A percentile compares a stretch with the other conserved stretches of the same genome.
Evolutionary conservation across 2,113 vertebrate genomes (phyloP).

Genomic region (Cariama cristata): DNA sequence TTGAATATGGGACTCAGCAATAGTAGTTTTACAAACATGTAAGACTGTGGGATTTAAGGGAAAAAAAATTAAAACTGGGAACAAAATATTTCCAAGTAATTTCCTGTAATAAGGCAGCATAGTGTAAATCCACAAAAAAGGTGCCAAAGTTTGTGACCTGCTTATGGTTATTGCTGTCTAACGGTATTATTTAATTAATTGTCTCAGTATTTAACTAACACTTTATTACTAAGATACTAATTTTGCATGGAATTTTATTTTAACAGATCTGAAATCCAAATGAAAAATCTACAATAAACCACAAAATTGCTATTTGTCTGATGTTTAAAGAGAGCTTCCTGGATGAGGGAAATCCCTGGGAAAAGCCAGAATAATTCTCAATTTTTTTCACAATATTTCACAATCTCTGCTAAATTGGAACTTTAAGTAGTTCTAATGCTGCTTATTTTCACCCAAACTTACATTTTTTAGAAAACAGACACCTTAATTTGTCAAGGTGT

Average conservation of each 20-base stretch:
- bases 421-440: not conserved
- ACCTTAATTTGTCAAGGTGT: not conserved
- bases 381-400: not conserved
- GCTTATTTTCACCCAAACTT: not conserved
- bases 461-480: not conserved
- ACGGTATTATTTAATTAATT: not conserved
- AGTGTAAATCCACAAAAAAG: not conserved
- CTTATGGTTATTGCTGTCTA: not conserved
- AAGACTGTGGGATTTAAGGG: not conserved
- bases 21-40: not conserved
- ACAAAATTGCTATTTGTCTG: not conserved
- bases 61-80: not conserved
- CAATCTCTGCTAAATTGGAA: not conserved
- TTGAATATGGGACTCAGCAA: not conserved
- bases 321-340: not conserved
- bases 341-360: not conserved
- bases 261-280: not conserved
- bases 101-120: not conserved
- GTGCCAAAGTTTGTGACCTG: not conserved
- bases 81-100: not conserved
- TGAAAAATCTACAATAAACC: not conserved
- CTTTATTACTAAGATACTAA: not conserved
- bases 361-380: not conserved
- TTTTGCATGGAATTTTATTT: not conserved
- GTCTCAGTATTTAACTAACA: not conserved